Evolutionary conservation across 2,797 vertebrate genomes (phyloP).

Genomic region (Microtus obscurus): DNA sequence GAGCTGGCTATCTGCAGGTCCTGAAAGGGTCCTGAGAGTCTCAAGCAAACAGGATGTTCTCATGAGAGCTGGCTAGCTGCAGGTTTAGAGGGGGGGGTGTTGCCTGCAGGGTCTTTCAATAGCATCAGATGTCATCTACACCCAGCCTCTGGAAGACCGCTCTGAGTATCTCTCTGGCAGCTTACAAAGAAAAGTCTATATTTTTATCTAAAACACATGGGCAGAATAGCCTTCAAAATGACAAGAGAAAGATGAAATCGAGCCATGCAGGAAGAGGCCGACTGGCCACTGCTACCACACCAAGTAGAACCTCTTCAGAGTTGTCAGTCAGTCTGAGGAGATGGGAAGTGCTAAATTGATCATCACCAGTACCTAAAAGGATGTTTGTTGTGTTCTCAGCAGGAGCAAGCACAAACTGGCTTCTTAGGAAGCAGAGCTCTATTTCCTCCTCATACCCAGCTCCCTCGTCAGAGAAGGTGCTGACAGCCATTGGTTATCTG

Average conservation of each 20-base stretch:
- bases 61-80: too few species aligned
- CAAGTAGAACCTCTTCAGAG: accelerated
- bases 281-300: accelerated
- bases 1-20: too few species aligned
- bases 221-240: background rate
- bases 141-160: background rate
- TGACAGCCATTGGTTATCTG: background rate
- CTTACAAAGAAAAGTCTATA: background rate
- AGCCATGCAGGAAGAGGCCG: accelerated
- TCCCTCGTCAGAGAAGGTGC: background rate
- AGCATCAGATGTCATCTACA: background rate
- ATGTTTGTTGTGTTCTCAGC: accelerated
- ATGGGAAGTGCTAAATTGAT: accelerated
- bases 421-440: background rate
- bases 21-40: too few species aligned
- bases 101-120: too few species aligned
- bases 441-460: accelerated
- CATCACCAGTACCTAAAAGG: accelerated
- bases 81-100: too few species aligned
- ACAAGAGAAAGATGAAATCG: background rate
- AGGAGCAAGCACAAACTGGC: background rate
- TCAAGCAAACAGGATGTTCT: too few species aligned
- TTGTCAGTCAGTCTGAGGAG: accelerated
- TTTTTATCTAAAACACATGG: background rate
- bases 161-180: too few species aligned